These are phyloP conservation scores for Aphelocoma californica DNA, from an alignment of 2,797 vertebrate species.

Conservation along the genomic window DNA sequence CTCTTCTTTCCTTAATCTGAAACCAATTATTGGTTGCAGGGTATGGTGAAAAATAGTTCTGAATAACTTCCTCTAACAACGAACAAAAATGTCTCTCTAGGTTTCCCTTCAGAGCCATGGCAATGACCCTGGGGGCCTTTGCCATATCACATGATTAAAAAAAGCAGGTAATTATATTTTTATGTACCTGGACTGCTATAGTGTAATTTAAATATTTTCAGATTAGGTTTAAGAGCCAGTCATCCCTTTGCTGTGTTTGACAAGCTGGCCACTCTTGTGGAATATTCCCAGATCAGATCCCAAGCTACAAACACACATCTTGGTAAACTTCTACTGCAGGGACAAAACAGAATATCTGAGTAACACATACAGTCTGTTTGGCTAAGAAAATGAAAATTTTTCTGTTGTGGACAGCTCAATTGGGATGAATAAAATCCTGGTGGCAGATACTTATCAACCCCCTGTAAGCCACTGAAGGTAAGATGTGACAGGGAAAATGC, in stretches of 20 bases:
- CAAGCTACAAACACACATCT: accelerated
- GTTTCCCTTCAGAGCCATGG: conserved; percentile 81
- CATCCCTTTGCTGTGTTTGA: not conserved
- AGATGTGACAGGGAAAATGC: not conserved
- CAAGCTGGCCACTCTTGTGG: not conserved
- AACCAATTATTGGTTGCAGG: not conserved
- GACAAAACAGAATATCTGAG: not conserved
- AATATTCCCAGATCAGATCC: not conserved
- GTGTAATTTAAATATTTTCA: not conserved
- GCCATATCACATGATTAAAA: conserved; percentile 83
- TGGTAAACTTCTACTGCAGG: not conserved
- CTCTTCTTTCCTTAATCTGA: not conserved
- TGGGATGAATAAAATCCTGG: conserved; percentile 85
- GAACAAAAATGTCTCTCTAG: not conserved
- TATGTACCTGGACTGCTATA: not conserved
- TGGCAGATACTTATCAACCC: conserved; percentile 82
- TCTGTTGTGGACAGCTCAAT: conserved; percentile 79
- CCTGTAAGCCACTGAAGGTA: conserved; percentile 85
- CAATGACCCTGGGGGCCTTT: conserved; percentile 85
- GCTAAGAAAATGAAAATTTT: conserved; percentile 83
- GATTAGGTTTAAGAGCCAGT: not conserved
- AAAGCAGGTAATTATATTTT: conserved; percentile 77
- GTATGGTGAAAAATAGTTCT: not conserved
- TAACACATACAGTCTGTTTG: not conserved
- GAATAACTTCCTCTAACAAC: not conserved